Conservation (phyloP, 35 echinoderm and acorn worm species). For the Ophiothrix spiculata region DNA sequence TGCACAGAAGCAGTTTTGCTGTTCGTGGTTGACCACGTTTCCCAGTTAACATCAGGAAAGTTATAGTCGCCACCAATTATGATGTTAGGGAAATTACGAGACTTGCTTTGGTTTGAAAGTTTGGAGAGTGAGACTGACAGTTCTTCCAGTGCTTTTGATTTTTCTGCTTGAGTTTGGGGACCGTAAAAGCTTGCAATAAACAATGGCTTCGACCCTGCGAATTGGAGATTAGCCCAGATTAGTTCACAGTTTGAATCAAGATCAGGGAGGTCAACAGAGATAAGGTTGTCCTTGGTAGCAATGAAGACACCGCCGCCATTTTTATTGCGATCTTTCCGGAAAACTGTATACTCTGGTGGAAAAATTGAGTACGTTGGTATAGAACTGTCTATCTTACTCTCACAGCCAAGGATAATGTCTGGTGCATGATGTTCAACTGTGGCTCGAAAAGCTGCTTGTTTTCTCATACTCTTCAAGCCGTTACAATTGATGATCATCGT, state of each 20-base stretch:
- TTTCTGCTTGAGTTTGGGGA: background rate
- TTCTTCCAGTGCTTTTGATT: constrained; percentile 15
- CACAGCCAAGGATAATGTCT: constrained; percentile 54
- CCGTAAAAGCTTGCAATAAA: constrained; percentile 54
- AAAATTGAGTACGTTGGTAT: constrained; percentile 32
- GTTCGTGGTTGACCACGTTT: background rate
- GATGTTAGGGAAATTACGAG: no score
- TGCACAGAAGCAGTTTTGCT: background rate
- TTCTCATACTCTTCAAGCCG: constrained; percentile 4
- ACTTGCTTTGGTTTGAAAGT: background rate
- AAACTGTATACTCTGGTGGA: constrained; percentile 34
- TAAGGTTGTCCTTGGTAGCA: no score
- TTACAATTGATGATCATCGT: constrained; percentile 19
- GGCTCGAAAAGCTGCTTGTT: constrained; percentile 17
- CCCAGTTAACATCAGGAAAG: constrained; percentile 31
- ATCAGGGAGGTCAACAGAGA: constrained; percentile 9
- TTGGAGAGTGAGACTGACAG: constrained; percentile 19
- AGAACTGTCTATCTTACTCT: constrained; percentile 32
- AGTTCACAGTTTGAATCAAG: constrained; percentile 34
- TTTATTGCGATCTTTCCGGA: constrained; percentile 31
- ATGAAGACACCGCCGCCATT: constrained; percentile 54
- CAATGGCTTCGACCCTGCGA: constrained; percentile 27
- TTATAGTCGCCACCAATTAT: constrained; percentile 35
- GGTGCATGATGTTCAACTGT: constrained; percentile 36
- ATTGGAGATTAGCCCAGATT: constrained; percentile 30